Evolutionary conservation across 2,797 vertebrate genomes (phyloP).

Genomic region (Cyprinodon diabolis): DNA sequence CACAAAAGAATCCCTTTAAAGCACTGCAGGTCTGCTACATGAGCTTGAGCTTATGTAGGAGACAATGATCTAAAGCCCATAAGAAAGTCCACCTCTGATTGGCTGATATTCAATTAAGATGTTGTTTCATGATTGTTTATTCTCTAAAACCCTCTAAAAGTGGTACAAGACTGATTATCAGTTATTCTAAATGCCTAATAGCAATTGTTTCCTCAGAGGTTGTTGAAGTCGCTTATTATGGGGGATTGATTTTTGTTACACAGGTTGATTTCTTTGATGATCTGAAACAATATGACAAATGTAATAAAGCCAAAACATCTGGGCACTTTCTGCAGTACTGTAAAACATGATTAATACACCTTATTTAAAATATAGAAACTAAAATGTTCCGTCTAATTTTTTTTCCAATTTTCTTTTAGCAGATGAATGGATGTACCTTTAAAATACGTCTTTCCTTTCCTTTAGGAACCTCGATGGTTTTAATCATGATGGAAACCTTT

Average conservation of each 20-base stretch:
- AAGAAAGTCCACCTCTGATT: too few species aligned
- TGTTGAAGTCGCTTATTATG: neutral
- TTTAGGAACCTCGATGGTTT: conserved; percentile 87
- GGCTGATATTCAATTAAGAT: neutral
- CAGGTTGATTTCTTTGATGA: neutral
- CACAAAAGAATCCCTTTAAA: neutral
- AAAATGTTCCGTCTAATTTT: neutral
- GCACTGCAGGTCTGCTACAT: neutral
- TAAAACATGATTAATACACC: neutral
- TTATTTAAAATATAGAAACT: neutral
- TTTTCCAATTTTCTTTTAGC: neutral
- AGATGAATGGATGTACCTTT: neutral
- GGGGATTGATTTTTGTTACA: neutral
- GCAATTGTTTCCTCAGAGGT: neutral
- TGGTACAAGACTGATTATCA: neutral
- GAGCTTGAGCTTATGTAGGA: too few species aligned
- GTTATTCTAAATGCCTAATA: neutral
- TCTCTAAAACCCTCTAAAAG: neutral
- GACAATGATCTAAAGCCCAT: too few species aligned
- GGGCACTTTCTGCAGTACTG: neutral
- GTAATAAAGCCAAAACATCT: neutral
- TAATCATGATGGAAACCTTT: conserved; percentile 79
- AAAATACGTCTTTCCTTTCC: neutral
- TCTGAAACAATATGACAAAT: neutral
- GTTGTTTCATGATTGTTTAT: neutral